A percentile compares a stretch with the other conserved stretches of the same genome.
Conservation (phyloP, 2,113 vertebrate genomes). For the Cebidichthys violaceus region DNA sequence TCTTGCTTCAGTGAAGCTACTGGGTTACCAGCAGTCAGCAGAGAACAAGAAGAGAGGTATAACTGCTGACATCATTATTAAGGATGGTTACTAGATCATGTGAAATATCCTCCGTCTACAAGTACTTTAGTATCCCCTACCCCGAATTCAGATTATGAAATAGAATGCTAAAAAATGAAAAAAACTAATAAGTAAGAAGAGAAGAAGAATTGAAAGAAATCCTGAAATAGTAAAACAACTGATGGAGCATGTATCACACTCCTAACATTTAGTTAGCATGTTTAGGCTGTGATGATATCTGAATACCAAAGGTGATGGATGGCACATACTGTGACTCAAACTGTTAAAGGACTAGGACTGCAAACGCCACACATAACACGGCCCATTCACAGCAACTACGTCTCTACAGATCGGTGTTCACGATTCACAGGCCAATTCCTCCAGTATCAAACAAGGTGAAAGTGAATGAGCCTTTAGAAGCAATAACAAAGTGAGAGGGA, state of each 20-base stretch:
- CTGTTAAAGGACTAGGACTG: not conserved
- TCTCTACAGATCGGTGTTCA: conserved; percentile 32
- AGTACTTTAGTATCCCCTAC: not conserved
- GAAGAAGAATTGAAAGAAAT: not conserved
- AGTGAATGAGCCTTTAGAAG: conserved; percentile 78
- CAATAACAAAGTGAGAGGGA: conserved; percentile 81
- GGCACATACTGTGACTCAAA: conserved; percentile 4
- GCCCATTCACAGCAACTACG: conserved; percentile 35
- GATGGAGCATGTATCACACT: not conserved
- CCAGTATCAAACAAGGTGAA: conserved; percentile 78
- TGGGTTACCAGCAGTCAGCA: not conserved
- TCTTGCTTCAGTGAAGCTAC: conserved; percentile 23
- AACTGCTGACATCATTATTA: not conserved
- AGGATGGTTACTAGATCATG: not conserved
- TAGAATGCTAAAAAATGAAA: not conserved
- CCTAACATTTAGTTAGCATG: not conserved
- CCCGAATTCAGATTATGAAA: not conserved
- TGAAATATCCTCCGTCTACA: not conserved
- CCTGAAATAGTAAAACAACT: too few species aligned
- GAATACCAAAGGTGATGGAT: not conserved
- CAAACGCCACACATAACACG: conserved; percentile 9
- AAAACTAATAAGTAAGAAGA: not conserved
- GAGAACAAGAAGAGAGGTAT: not conserved
- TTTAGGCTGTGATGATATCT: not conserved
- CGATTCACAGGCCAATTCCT: conserved; percentile 72